Evolutionary conservation across 2,888 invertebrate genomes (phyloP), one percentile per base, ranked within the genome.

Genomic region (Drosophila cognata): DNA sequence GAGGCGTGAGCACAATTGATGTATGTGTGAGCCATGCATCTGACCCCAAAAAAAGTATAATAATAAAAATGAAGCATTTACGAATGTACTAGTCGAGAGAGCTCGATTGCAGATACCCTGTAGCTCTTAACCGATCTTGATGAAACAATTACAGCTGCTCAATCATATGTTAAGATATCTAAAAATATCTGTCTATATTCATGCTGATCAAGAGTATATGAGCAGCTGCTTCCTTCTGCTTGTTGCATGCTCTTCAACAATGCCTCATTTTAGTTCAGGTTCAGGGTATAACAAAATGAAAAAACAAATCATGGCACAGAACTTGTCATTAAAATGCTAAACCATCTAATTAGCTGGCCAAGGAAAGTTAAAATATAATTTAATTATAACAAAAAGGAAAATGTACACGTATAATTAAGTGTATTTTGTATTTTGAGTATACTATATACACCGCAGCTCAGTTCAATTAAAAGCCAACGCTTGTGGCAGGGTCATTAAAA

Each of bases 401-500:
- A 57, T 41, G 51, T 63, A 66, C 52, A 52, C 38, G 50, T 80
- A 68, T 80, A 80, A 76, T 80, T 78, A 68, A 50, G 50, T 16
- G 64, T 48, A 36, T 48, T 60, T 57, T 48, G 66, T 64, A 59
- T 58, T 67, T 67, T 28, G 35, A 55, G 28, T 36, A 28, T 36
- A 36, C 18, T 35, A 13, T 16, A 82, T 70, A 82, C 43, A 43
- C 4, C 6, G 79, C 80, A 74, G 88, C 85, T 84, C 74, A 74
- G 74, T 80, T 88, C 84, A 88, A 84, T 84, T 89, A 75, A 88
- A 75, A 69, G 64, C 76, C 83, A 77, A 85, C 86, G 79, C 77
- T 28, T 36, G 53, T 16, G 21, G 35, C 25, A 11, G 3, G 28
- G 79, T 79, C 64, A 82, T 83, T 88, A 84, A 82, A 74, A 56